Percentiles rank a stretch among this genome's conserved stretches.
phyloP scores from a whole-genome alignment of 2,113 vertebrate genomes.

The Ictidomys tridecemlineatus region DNA sequence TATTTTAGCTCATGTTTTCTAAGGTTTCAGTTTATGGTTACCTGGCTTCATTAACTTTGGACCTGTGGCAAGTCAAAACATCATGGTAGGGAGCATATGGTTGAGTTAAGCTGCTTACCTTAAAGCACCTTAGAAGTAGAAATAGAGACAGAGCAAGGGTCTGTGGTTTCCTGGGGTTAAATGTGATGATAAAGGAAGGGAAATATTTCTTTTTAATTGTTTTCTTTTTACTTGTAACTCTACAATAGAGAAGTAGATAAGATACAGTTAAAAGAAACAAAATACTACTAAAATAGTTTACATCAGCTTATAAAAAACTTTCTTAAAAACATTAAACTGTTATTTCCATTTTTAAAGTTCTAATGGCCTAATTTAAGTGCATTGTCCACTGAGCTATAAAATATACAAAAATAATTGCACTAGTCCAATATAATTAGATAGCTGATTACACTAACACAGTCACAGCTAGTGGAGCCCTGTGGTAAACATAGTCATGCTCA shows the following conservation, averaged over 20 bases:
- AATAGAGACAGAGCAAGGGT: too few relatives aligned
- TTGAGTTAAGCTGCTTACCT: too few relatives aligned
- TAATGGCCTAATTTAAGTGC: constrained; percentile 82
- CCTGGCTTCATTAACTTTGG: too few relatives aligned
- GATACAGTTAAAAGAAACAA: constrained; percentile 48
- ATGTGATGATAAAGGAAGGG: constrained; percentile 62
- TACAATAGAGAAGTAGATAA: constrained; percentile 41
- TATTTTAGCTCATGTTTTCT: neutral
- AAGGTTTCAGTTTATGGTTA: neutral
- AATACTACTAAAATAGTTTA: constrained; percentile 62
- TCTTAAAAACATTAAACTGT: constrained; percentile 68
- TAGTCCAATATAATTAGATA: constrained; percentile 93
- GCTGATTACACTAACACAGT: constrained; percentile 90
- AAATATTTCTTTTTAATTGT: neutral
- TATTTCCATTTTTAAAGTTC: constrained; percentile 80
- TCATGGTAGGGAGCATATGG: too few relatives aligned
- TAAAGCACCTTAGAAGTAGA: too few relatives aligned
- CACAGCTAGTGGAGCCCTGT: constrained; percentile 89
- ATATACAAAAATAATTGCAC: constrained; percentile 82
- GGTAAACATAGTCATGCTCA: constrained; percentile 87
- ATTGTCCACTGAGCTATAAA: constrained; percentile 87
- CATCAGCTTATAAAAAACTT: neutral
- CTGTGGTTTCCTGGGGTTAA: neutral
- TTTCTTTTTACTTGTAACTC: constrained; percentile 9
- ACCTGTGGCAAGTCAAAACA: too few relatives aligned